phyloP scores from a whole-genome alignment of 2,113 vertebrate species.

The Elephas maximus region DNA sequence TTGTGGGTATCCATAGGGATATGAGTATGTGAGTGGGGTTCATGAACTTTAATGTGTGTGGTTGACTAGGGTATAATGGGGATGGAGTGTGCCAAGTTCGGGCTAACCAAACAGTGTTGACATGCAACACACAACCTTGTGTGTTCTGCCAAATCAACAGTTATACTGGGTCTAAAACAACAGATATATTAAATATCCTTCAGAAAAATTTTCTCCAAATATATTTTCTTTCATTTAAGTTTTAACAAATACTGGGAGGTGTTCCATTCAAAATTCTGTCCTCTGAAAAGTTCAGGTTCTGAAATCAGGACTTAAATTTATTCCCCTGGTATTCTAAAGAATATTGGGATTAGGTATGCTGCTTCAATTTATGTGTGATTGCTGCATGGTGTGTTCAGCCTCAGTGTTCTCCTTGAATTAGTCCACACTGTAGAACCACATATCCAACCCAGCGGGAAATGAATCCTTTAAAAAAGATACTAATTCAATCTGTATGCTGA shows the following conservation, averaged over 20 bases:
- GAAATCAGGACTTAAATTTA: background rate
- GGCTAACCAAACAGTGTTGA: background rate
- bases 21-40: background rate
- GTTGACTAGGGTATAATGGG: background rate
- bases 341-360: background rate
- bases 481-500: background rate
- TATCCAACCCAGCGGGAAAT: background rate
- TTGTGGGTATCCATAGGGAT: too few relatives aligned
- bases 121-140: fast-evolving
- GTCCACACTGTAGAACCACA: background rate
- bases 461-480: background rate
- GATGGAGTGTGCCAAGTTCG: fast-evolving
- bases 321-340: background rate
- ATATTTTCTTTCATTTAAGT: background rate
- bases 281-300: conserved; percentile 6
- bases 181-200: background rate
- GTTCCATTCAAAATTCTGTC: background rate
- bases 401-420: background rate
- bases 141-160: background rate
- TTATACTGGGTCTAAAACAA: background rate
- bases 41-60: background rate
- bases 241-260: background rate
- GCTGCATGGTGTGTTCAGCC: background rate
- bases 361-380: background rate
- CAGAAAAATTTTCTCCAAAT: background rate